Base-by-base conservation (phyloP, 2,113 vertebrate genomes). In the Hippopotamus amphibius region DNA sequence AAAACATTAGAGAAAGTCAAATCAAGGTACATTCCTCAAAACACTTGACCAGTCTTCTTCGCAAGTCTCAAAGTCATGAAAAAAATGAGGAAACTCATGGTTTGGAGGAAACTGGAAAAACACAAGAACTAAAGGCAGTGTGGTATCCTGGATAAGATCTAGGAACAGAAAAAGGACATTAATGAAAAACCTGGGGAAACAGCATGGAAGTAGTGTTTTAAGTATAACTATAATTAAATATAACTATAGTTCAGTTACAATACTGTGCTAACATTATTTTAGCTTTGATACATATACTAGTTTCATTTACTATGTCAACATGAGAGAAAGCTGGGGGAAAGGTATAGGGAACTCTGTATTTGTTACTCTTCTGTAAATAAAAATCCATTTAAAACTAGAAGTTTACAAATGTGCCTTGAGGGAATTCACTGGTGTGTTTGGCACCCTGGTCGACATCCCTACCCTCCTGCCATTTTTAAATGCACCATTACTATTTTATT, bases 361-460 rank as follows among this genome's bases (percentile, higher is more conserved):
- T 71, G 41, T n/a, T 48, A 63, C 33, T 61, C 22, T 83, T 92
- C 7, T 14, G 22, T 50, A 28, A 50, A 83, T 33, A 71, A n/a
- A 82, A 46, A 46, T 69, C 17, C 30, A 57, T 26, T 37, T 71
- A 24, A 33, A 61, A 71, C 28, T 61, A 48, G 50, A 48, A 48
- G 19, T 65, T 57, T 87, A 48, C 6, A 28, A 72, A 82, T 28
- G 33, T 21, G 41, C 41, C n/a, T 57, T 68, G 69, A 59, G 28
- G 12, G 10, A 55, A 7, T 24, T 5, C 11, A 22, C 28, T 95
- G 22, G 5, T 22, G 1, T 61, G 33, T n/a, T 14, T 7, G 50
- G 6, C 8, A 12, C 14, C 4, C 17, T 0, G 1, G 11, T 2
- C 19, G 80, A 48, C 19, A 24, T 0, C 15, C 55, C 14, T 2